Conservation (phyloP, 2,888 invertebrate species). For the Hoplodrina ambigua region DNA sequence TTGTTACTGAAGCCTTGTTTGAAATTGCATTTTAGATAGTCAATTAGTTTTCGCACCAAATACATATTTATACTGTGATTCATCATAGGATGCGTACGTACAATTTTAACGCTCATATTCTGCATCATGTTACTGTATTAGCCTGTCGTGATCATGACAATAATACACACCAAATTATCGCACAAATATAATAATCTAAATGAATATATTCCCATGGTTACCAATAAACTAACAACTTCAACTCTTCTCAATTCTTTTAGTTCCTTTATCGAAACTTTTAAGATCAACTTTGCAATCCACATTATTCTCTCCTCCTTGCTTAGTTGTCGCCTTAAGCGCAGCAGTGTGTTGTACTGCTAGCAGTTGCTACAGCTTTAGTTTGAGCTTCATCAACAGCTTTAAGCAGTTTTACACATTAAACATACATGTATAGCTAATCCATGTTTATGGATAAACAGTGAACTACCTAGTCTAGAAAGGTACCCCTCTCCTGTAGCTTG, state of each 20-base stretch:
- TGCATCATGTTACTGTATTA: background rate
- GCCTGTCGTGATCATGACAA: background rate
- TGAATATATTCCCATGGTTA: background rate
- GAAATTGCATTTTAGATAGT: slow-evolving; percentile 29
- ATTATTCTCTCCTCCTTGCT: slow-evolving; percentile 43
- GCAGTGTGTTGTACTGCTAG: slow-evolving; percentile 56
- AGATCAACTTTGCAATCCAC: slow-evolving; percentile 28
- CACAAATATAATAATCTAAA: background rate
- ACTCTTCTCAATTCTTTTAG: too few species aligned
- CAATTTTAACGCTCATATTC: background rate
- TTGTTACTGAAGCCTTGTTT: slow-evolving; percentile 37
- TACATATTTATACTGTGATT: slow-evolving; percentile 7
- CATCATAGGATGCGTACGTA: background rate
- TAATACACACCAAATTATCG: background rate
- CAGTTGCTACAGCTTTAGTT: slow-evolving; percentile 47
- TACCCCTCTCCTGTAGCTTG: slow-evolving; percentile 3
- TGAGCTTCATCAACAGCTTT: slow-evolving; percentile 50
- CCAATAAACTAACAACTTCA: background rate
- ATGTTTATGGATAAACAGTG: slow-evolving; percentile 32
- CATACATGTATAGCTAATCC: slow-evolving; percentile 25
- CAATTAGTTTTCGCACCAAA: slow-evolving; percentile 24
- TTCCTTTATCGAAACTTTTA: background rate
- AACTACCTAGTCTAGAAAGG: background rate
- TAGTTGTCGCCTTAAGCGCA: slow-evolving; percentile 56
- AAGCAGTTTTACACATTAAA: slow-evolving; percentile 43